Conservation (phyloP, 2,113 vertebrate species). For the Sphaerodactylus townsendi region DNA sequence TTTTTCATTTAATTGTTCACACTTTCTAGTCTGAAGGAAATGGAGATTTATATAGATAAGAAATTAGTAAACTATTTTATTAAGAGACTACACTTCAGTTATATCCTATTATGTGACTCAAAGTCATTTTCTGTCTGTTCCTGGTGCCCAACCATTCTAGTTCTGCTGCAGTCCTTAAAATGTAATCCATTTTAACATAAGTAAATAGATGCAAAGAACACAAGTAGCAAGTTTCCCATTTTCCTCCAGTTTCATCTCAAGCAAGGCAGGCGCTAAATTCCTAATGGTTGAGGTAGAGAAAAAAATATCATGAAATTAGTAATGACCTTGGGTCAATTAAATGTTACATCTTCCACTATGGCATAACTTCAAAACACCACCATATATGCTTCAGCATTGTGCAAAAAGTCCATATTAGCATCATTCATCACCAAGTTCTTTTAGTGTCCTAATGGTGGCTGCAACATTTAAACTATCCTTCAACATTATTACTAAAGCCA, state of each 20-base stretch:
- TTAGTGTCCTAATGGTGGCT: background rate
- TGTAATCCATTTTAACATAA: background rate
- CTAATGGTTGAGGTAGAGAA: background rate
- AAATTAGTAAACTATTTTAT: background rate
- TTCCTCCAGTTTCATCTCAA: background rate
- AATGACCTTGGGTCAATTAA: background rate
- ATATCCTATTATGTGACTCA: background rate
- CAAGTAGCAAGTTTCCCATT: background rate
- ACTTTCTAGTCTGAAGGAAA: background rate
- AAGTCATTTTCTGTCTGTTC: background rate
- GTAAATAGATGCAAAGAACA: background rate
- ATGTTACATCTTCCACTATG: background rate
- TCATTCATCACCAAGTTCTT: background rate
- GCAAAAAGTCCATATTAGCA: background rate
- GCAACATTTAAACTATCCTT: background rate
- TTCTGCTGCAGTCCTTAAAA: background rate
- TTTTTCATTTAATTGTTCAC: no score
- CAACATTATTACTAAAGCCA: constrained; percentile 61
- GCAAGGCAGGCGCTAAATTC: background rate
- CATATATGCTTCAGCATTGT: background rate
- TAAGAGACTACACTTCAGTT: background rate
- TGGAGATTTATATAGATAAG: background rate
- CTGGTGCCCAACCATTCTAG: background rate
- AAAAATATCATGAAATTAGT: background rate
- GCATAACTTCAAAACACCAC: background rate